Evolutionary conservation across 2,797 vertebrate species (phyloP).

Genomic region (Mus spretus): DNA sequence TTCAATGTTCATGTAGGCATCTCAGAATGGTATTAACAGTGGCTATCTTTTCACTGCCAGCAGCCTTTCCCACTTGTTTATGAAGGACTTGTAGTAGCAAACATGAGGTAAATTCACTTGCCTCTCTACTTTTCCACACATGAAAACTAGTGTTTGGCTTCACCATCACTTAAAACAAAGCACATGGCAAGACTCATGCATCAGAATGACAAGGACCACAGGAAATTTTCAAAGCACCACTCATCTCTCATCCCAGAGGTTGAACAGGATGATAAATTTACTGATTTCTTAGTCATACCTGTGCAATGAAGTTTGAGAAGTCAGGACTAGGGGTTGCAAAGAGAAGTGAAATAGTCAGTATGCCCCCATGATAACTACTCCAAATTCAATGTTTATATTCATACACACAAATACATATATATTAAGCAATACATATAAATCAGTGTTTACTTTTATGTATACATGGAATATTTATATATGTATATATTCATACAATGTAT

Average conservation of each 20-base stretch:
- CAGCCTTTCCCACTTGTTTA: not conserved
- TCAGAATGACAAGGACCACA: not conserved
- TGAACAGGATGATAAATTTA: not conserved
- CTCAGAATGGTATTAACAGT: not conserved
- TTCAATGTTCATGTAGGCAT: not conserved
- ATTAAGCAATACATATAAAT: not conserved
- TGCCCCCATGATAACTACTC: not conserved
- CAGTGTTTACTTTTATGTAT: no score
- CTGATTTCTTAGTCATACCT: not conserved
- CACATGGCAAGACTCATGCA: not conserved
- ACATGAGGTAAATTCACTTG: not conserved
- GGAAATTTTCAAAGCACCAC: slow-evolving; percentile 13
- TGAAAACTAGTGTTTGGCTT: not conserved
- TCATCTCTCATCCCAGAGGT: not conserved
- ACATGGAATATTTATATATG: not conserved
- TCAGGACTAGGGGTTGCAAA: not conserved
- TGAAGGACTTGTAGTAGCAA: not conserved
- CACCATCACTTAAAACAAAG: slow-evolving; percentile 24
- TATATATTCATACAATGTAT: not conserved
- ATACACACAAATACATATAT: not conserved
- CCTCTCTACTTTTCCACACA: not conserved
- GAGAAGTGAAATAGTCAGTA: not conserved
- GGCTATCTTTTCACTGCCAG: not conserved
- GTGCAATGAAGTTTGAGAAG: not conserved
- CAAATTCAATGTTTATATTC: not conserved